Conservation (phyloP, 1,140 invertebrate species). For the Theocolax elegans region DNA sequence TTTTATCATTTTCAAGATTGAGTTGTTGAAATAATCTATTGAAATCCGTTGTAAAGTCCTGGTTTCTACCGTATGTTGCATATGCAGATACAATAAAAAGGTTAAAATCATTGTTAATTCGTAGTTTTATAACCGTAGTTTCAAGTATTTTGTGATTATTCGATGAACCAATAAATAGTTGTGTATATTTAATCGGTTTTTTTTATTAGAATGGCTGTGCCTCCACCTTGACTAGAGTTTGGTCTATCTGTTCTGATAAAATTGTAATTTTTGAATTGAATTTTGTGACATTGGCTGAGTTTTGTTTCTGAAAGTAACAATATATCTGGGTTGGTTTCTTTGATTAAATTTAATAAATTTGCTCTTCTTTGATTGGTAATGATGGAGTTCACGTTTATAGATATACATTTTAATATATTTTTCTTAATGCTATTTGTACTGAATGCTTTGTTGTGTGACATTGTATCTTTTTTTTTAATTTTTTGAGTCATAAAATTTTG, state of each 20-base stretch:
- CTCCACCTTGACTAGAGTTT: slow-evolving; percentile 38
- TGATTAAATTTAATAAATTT: slow-evolving; percentile 16
- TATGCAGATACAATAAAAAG: slow-evolving; percentile 36
- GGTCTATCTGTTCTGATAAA: slow-evolving; percentile 38
- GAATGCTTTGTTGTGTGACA: background rate
- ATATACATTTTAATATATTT: slow-evolving; percentile 13
- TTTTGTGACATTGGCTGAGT: slow-evolving; percentile 24
- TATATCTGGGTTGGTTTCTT: slow-evolving; percentile 36
- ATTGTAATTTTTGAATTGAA: slow-evolving; percentile 38
- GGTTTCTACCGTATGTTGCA: background rate
- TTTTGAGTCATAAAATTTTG: background rate
- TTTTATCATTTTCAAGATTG: background rate
- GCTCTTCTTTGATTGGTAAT: slow-evolving; percentile 37
- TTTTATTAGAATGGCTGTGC: slow-evolving; percentile 46
- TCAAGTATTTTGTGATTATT: slow-evolving; percentile 5
- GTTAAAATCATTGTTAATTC: slow-evolving; percentile 8
- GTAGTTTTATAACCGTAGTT: slow-evolving; percentile 30
- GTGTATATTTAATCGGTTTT: slow-evolving; percentile 19
- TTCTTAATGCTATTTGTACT: background rate
- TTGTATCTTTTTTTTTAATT: no score
- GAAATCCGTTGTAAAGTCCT: slow-evolving; percentile 23
- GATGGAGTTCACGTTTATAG: slow-evolving; percentile 42
- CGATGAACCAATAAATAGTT: background rate
- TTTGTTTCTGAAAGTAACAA: slow-evolving; percentile 42
- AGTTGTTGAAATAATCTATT: background rate